Evolutionary conservation across 1,140 invertebrate species (phyloP).

Genomic region (Sipha flava): DNA sequence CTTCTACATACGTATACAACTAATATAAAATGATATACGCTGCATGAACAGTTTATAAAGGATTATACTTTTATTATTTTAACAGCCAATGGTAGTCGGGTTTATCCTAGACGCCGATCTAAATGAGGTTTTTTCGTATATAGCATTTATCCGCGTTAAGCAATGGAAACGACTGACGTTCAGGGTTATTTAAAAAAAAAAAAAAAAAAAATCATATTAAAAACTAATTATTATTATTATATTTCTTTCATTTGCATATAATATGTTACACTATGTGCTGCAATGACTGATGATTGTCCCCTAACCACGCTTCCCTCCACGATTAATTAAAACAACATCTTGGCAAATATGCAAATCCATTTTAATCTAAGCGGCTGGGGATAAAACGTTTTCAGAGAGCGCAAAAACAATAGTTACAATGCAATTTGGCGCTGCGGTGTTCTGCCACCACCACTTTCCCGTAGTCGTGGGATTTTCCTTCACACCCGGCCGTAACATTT

Average conservation of each 20-base stretch:
- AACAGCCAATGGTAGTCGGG: background rate
- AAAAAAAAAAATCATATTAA: background rate
- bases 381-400: background rate
- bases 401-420: background rate
- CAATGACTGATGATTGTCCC: background rate
- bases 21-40: too few relatives aligned
- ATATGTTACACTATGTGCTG: background rate
- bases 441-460: background rate
- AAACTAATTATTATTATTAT: too few relatives aligned
- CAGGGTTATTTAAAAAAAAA: background rate
- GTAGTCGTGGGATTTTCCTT: too few relatives aligned
- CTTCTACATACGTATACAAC: too few relatives aligned
- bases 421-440: background rate
- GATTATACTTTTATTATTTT: background rate
- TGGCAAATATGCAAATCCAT: background rate
- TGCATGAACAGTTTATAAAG: background rate
- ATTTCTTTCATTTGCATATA: background rate
- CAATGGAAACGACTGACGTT: background rate
- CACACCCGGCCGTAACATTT: background rate
- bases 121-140: background rate
- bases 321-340: background rate
- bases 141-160: background rate
- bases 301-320: background rate
- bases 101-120: background rate
- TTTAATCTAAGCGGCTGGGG: background rate